Evolutionary conservation across 1,140 invertebrate genomes (phyloP).

Genomic region (Arctopsyche grandis): DNA sequence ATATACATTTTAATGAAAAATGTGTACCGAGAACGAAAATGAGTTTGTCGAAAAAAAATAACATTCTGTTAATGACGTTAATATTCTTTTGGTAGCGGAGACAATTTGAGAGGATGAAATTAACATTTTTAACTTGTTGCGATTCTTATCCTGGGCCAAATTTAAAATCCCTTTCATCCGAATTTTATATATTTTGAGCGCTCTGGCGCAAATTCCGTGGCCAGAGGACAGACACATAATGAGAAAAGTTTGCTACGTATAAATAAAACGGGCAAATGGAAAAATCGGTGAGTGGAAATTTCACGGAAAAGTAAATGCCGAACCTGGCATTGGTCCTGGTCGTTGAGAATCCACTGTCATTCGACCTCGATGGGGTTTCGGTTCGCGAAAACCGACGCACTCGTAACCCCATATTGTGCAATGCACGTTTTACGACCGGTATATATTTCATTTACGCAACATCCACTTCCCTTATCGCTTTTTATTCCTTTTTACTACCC

Average conservation of each 20-base stretch:
- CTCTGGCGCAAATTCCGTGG: neutral
- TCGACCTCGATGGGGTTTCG: neutral
- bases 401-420: neutral
- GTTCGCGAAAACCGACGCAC: neutral
- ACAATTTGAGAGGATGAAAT: neutral
- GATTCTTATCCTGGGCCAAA: neutral
- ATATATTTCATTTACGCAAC: neutral
- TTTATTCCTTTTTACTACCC: neutral
- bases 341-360: neutral
- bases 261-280: conserved; percentile 12
- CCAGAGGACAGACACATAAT: conserved; percentile 15
- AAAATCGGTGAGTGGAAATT: neutral
- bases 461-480: neutral
- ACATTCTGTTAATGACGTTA: no score
- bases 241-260: conserved; percentile 8
- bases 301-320: neutral
- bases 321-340: neutral
- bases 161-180: neutral
- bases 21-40: no score
- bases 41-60: no score
- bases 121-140: neutral
- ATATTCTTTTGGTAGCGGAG: neutral
- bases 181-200: neutral
- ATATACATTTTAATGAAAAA: no score
- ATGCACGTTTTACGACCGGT: neutral